Evolutionary conservation across 2,888 invertebrate genomes (phyloP).

Genomic region (Leptarthrus brevirostris): DNA sequence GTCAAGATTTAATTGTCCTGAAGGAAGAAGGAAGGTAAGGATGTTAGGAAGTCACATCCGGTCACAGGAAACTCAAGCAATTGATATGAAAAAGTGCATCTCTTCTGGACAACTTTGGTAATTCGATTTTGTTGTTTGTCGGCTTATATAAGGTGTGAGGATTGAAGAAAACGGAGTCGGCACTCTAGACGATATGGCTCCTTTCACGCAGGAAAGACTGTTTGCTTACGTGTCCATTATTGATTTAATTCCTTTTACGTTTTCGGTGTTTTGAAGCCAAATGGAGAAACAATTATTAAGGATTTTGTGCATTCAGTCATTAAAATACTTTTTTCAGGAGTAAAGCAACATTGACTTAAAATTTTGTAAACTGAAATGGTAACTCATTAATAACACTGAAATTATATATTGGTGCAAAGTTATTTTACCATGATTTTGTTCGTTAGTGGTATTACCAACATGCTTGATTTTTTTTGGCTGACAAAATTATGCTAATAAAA

Average conservation of each 20-base stretch:
- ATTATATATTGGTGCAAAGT: too few species aligned
- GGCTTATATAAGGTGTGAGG: conserved; percentile 6
- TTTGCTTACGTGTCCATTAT: conserved; percentile 39
- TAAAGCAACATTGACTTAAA: too few species aligned
- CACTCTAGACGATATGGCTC: neutral
- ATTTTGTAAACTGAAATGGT: too few species aligned
- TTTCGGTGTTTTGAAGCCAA: neutral
- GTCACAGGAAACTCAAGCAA: conserved; percentile 35
- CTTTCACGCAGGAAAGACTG: neutral
- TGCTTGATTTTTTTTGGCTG: too few species aligned
- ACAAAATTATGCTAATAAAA: too few species aligned
- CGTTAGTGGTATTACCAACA: too few species aligned
- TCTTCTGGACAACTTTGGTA: conserved; percentile 23
- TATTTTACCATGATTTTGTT: too few species aligned
- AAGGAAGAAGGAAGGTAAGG: conserved; percentile 46
- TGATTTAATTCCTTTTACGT: conserved; percentile 15
- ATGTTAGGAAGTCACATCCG: conserved; percentile 50
- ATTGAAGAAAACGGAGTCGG: conserved; percentile 7
- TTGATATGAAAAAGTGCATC: conserved; percentile 37
- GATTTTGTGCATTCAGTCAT: too few species aligned
- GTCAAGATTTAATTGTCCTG: conserved; percentile 45
- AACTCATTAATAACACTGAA: too few species aligned
- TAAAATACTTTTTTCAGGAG: too few species aligned
- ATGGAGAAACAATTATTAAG: too few species aligned
- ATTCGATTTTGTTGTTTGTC: conserved; percentile 29